phyloP scores from a whole-genome alignment of 2,797 vertebrate species.

The Pangasius sanitwongsei region DNA sequence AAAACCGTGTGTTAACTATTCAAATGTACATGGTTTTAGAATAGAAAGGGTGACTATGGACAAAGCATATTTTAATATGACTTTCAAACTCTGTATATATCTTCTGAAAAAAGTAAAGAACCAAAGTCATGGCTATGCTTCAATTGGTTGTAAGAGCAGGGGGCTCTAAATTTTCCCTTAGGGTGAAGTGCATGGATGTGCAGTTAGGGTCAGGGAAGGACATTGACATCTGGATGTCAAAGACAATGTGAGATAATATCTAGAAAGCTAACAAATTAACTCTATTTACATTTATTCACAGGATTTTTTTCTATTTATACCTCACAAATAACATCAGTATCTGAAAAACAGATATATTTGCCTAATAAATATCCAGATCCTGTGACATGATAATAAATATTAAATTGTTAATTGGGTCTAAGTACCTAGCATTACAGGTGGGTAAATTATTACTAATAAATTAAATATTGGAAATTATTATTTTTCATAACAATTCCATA shows the following conservation, averaged over 20 bases:
- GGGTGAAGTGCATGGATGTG: neutral
- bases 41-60: neutral
- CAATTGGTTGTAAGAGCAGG: neutral
- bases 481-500: no score
- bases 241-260: neutral
- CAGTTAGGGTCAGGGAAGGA: neutral
- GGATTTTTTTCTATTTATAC: neutral
- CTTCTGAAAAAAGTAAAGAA: neutral
- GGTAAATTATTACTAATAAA: no score
- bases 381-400: no score
- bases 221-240: neutral
- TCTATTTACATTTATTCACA: neutral
- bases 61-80: neutral
- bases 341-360: neutral
- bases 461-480: no score
- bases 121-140: conserved; percentile 10
- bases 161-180: neutral
- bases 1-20: neutral
- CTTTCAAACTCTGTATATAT: neutral
- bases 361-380: no score
- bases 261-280: neutral
- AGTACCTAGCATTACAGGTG: no score
- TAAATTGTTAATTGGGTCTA: no score
- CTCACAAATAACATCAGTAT: neutral
- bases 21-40: neutral